These are phyloP conservation scores for Paratrypauchen microcephalus DNA, from an alignment of 2,797 vertebrate species.

Conservation along the genomic window DNA sequence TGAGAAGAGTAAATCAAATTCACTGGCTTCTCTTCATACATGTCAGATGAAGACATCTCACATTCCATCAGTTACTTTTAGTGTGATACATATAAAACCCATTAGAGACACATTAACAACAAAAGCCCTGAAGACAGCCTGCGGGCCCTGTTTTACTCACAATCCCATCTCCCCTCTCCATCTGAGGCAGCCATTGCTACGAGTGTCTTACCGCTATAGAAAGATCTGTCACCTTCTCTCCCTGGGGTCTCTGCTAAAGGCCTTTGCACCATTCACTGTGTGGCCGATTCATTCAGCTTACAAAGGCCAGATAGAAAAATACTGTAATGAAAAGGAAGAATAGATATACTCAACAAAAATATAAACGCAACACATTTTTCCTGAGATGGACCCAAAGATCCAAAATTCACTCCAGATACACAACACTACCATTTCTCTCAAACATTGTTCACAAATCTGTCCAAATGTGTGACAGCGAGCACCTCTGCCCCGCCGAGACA, in stretches of 20 bases:
- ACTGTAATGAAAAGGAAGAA: neutral
- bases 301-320: slow-evolving; percentile 7
- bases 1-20: neutral
- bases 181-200: slow-evolving; percentile 37
- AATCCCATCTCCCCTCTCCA: slow-evolving; percentile 38
- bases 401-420: too few species aligned
- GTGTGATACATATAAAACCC: slow-evolving; percentile 47
- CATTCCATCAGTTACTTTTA: slow-evolving; percentile 18
- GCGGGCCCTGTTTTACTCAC: slow-evolving; percentile 27
- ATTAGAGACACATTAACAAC: slow-evolving; percentile 40
- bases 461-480: too few species aligned
- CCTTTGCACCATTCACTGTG: slow-evolving; percentile 49
- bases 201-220: slow-evolving; percentile 26
- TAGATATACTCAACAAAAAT: too few species aligned
- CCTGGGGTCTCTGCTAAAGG: slow-evolving; percentile 38
- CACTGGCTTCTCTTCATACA: neutral
- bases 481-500: too few species aligned
- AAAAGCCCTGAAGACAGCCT: slow-evolving; percentile 47
- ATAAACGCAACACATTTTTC: too few species aligned
- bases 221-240: slow-evolving; percentile 49
- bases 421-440: too few species aligned
- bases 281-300: slow-evolving; percentile 33
- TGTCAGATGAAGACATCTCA: slow-evolving; percentile 2
- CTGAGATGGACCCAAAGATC: too few species aligned
- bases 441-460: too few species aligned